Conservation (phyloP, 2,113 vertebrate species). For the Lampris incognitus region DNA sequence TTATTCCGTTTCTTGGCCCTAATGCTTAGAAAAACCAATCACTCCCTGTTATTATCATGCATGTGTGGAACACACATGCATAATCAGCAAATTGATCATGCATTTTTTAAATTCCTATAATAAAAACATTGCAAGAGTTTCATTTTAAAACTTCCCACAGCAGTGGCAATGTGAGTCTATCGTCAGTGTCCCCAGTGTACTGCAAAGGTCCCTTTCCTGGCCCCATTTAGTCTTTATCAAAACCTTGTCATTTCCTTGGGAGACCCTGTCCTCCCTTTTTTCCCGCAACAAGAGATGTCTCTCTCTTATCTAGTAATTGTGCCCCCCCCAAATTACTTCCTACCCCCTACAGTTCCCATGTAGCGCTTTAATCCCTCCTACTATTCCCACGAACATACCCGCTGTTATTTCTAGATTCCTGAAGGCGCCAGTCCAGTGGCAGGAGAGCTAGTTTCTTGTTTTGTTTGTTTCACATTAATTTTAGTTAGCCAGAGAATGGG, state of each 20-base stretch:
- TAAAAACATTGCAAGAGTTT: constrained; percentile 29
- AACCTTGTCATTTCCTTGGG: constrained; percentile 52
- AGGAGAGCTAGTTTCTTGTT: background rate
- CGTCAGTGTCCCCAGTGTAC: constrained; percentile 35
- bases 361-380: constrained; percentile 21
- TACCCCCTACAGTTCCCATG: constrained; percentile 54
- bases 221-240: constrained; percentile 59
- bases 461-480: background rate
- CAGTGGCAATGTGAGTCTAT: constrained; percentile 45
- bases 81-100: constrained; percentile 41
- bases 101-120: constrained; percentile 24
- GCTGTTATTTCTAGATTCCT: constrained; percentile 13
- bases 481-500: background rate
- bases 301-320: constrained; percentile 71
- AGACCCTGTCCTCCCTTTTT: constrained; percentile 57
- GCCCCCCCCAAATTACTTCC: constrained; percentile 63
- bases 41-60: no score
- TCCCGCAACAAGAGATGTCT: constrained; percentile 59
- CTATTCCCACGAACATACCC: constrained; percentile 19
- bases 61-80: background rate
- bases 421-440: constrained; percentile 11
- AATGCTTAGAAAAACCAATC: no score
- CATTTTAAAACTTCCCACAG: constrained; percentile 22
- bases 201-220: constrained; percentile 35
- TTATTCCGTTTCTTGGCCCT: no score